Percentiles rank a stretch among this genome's conserved stretches.
Conservation (phyloP, 2,797 vertebrate genomes). For the Nasua narica region DNA sequence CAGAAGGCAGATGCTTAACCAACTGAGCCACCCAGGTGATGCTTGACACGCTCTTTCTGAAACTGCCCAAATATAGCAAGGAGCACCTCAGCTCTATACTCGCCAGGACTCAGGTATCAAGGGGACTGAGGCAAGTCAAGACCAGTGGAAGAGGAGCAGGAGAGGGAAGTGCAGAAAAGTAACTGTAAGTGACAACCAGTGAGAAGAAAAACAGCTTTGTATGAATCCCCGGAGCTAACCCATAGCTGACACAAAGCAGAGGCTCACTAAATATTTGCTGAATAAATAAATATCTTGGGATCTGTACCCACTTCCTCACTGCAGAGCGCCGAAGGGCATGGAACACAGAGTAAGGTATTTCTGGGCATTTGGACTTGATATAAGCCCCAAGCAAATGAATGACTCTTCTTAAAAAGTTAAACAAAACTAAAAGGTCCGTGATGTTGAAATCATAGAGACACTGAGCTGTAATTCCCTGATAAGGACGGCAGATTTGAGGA, state of each 20-base stretch:
- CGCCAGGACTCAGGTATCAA: background rate
- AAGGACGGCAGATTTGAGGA: background rate
- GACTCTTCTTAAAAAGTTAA: background rate
- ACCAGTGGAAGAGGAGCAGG: background rate
- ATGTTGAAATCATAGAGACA: background rate
- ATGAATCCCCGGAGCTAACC: background rate
- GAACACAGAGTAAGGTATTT: background rate
- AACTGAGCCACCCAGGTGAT: too few species aligned
- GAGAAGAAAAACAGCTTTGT: background rate
- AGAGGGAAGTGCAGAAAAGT: background rate
- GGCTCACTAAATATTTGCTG: background rate
- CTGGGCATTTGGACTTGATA: slow-evolving; percentile 16
- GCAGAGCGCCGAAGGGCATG: background rate
- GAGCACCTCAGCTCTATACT: background rate
- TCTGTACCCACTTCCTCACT: background rate
- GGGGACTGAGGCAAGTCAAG: background rate
- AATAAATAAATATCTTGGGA: background rate
- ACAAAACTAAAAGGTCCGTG: background rate
- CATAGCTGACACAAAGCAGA: background rate
- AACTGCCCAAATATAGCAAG: background rate
- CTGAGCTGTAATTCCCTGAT: background rate
- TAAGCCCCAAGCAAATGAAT: background rate
- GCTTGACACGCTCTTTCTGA: background rate
- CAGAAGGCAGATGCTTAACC: too few species aligned
- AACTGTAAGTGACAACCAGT: background rate